Evolutionary conservation across 2,797 vertebrate genomes (phyloP).

Genomic region (Helarctos malayanus): DNA sequence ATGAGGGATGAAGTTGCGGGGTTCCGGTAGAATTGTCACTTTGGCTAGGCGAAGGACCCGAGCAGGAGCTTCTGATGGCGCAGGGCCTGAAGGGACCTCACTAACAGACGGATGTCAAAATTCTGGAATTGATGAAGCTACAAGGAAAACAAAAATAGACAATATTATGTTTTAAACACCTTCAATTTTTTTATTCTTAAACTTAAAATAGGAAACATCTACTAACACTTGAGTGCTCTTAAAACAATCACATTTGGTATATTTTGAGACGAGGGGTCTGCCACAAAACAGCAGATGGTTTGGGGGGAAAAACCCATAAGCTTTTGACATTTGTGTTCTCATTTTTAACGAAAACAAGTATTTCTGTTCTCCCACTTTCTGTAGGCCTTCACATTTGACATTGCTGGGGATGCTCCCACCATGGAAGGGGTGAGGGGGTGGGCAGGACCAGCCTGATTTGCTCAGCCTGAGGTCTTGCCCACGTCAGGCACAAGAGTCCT

Average conservation of each 20-base stretch:
- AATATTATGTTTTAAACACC: neutral
- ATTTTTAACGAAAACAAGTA: neutral
- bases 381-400: neutral
- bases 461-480: neutral
- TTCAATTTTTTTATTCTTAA: neutral
- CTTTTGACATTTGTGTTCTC: neutral
- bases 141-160: neutral
- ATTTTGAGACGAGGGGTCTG: neutral
- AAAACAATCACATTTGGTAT: neutral
- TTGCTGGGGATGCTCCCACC: neutral
- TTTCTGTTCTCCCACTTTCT: neutral
- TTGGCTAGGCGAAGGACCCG: neutral
- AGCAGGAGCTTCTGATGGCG: neutral
- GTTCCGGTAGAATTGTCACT: neutral
- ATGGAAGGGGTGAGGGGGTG: too few relatives aligned
- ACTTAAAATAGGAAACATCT: neutral
- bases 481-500: neutral
- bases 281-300: neutral
- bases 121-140: neutral
- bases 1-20: neutral
- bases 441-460: neutral
- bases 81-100: neutral
- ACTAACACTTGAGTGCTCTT: neutral
- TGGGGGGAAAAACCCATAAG: neutral
- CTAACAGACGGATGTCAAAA: neutral